Conservation (phyloP, 2,113 vertebrate species). For the Etheostoma cragini region DNA sequence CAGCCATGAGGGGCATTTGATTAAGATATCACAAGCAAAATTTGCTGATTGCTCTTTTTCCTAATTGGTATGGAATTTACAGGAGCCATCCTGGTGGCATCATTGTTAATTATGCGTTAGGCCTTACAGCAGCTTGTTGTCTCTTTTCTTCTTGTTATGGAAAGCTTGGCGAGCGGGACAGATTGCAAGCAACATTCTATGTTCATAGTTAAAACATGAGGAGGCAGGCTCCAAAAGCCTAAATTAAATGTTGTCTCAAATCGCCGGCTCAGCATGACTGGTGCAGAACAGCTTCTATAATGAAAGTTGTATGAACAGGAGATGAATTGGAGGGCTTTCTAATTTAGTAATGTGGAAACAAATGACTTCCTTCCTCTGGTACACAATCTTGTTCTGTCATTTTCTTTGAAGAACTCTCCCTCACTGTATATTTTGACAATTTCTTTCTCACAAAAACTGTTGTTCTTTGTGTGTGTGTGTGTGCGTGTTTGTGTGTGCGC, state of each 20-base stretch:
- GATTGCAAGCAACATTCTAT: conserved; percentile 55
- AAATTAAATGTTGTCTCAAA: conserved; percentile 73
- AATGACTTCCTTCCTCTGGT: conserved; percentile 42
- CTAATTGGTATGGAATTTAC: conserved; percentile 74
- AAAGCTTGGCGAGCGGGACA: conserved; percentile 60
- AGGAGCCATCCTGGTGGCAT: conserved; percentile 58
- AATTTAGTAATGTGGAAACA: conserved; percentile 60
- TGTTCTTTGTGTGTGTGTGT: conserved; percentile 25
- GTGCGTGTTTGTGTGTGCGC: no score
- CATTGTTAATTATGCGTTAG: conserved; percentile 74
- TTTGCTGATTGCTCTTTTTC: conserved; percentile 71
- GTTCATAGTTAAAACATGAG: conserved; percentile 62
- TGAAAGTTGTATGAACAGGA: conserved; percentile 57
- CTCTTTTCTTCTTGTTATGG: conserved; percentile 44
- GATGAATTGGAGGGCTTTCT: conserved; percentile 52
- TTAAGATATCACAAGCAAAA: conserved; percentile 52
- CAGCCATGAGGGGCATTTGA: conserved; percentile 55
- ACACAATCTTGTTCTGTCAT: conserved; percentile 18
- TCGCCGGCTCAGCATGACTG: conserved; percentile 58
- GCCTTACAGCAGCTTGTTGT: conserved; percentile 43
- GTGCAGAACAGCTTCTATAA: conserved; percentile 40
- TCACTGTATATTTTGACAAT: conserved; percentile 32
- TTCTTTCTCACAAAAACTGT: conserved; percentile 35
- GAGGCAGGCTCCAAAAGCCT: conserved; percentile 41
- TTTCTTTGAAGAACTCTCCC: conserved; percentile 31